Percentiles rank a stretch among this genome's conserved stretches.
Conservation (phyloP, 2,113 vertebrate genomes). For the Meles meles region DNA sequence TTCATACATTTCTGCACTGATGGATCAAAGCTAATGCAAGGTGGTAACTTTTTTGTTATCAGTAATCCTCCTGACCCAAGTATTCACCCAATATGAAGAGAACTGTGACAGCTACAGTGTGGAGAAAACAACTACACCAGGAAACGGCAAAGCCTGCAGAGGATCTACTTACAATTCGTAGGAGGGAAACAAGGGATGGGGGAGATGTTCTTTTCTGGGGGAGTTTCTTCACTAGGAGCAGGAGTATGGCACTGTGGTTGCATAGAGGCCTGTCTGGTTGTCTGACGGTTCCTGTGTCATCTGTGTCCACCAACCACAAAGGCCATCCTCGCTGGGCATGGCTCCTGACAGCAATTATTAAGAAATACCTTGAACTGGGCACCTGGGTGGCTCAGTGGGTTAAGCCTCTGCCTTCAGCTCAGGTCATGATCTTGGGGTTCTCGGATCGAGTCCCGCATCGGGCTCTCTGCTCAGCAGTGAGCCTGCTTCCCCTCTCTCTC, state of each 20-base stretch:
- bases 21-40: background rate
- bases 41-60: background rate
- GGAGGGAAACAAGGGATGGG: background rate
- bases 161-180: too few species aligned
- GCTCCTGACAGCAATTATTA: background rate
- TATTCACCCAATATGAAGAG: background rate
- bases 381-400: too few species aligned
- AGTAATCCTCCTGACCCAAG: background rate
- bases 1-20: background rate
- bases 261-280: background rate
- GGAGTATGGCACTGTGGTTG: accelerated
- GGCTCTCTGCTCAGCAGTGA: too few species aligned
- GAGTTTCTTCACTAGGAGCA: background rate
- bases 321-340: background rate
- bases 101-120: background rate
- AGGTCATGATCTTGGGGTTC: too few species aligned
- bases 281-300: background rate
- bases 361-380: too few species aligned
- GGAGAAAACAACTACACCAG: background rate
- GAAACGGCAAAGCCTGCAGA: background rate
- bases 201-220: background rate
- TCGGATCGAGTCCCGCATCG: too few species aligned
- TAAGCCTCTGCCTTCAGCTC: too few species aligned
- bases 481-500: too few species aligned
- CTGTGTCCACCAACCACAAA: background rate